Evolutionary conservation across 2,113 vertebrate genomes (phyloP).

Genomic region (Rhea pennata): DNA sequence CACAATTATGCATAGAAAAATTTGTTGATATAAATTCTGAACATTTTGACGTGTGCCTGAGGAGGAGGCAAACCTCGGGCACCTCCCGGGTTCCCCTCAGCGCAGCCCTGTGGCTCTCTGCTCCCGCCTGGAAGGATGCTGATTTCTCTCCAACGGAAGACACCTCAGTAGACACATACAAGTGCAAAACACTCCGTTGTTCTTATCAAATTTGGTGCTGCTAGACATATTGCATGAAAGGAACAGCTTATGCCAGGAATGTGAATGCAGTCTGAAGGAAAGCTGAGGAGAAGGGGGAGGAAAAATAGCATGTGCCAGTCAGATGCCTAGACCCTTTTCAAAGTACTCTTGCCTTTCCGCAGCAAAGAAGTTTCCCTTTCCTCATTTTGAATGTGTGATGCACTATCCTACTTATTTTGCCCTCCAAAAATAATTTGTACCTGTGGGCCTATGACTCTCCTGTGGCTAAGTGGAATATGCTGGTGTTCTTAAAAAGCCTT

Average conservation of each 20-base stretch:
- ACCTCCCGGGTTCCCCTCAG: not conserved
- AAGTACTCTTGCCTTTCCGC: not conserved
- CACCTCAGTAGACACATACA: not conserved
- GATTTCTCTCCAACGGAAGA: not conserved
- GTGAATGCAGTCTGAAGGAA: not conserved
- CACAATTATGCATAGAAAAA: not conserved
- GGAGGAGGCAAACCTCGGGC: not conserved
- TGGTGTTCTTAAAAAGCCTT: constrained; percentile 4
- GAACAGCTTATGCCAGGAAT: constrained; percentile 34
- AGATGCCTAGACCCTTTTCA: not conserved
- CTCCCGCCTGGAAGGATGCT: not conserved
- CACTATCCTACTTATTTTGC: not conserved
- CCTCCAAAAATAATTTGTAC: not conserved
- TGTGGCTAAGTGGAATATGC: not conserved
- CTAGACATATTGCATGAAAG: constrained; percentile 4
- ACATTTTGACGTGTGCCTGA: not conserved
- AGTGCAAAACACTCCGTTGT: constrained; percentile 22
- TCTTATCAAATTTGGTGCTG: not conserved
- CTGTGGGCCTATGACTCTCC: not conserved
- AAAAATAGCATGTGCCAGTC: constrained; percentile 24
- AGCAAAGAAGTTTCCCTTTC: not conserved
- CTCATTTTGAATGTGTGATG: not conserved
- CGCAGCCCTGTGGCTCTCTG: accelerated
- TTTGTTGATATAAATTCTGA: not conserved
- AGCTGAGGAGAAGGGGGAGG: not conserved